Base-by-base conservation (phyloP, 2,113 vertebrate genomes). In the Sturnus vulgaris region DNA sequence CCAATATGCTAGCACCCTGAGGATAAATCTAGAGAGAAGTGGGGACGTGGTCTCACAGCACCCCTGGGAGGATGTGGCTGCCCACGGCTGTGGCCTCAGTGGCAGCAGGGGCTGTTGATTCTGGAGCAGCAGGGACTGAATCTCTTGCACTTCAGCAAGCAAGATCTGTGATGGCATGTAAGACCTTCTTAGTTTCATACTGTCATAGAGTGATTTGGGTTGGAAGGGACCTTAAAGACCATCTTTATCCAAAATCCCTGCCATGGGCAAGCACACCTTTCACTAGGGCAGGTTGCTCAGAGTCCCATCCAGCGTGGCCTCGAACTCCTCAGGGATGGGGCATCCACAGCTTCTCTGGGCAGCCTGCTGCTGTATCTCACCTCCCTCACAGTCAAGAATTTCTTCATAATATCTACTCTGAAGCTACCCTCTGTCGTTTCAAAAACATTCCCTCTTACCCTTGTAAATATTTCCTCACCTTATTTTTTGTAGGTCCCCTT, bases 71-170 rank as follows among this genome's bases (percentile, higher is more conserved):
- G 33, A 31, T 1, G 7, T 5, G 39, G 39, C 39, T 39, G 39
- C 39, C 39, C 39, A 39, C 11, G 39, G 39, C 10, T 39, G 39
- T 39, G 39, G 39, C 13, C 27, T 44, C 0, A 0, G 1, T 4
- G 2, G 3, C 31, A 23, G 61, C 46, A 7, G 28, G 49, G 44
- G 2, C 5, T 37, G 31, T 5, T 0, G 3, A 2, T 5, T 0
- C 21, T 2, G 11, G 15, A 60, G 33, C 55, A 19, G 10, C 33
- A 12, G 22, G n/a, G 55, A 57, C 14, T 33, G 21, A n/a, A 46
- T 7, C 27, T 30, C 1, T 6, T 5, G 12, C 11, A 1, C 21
- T 27, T 50, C 33, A 61, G 46, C 25, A 13, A 31, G 42, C 24
- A 15, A 21, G 28, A 8, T 11, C 31, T 14, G 11, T 9, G 52